Evolutionary conservation across 2,888 invertebrate species (phyloP).

Genomic region (Hydroisotoma schaefferi): DNA sequence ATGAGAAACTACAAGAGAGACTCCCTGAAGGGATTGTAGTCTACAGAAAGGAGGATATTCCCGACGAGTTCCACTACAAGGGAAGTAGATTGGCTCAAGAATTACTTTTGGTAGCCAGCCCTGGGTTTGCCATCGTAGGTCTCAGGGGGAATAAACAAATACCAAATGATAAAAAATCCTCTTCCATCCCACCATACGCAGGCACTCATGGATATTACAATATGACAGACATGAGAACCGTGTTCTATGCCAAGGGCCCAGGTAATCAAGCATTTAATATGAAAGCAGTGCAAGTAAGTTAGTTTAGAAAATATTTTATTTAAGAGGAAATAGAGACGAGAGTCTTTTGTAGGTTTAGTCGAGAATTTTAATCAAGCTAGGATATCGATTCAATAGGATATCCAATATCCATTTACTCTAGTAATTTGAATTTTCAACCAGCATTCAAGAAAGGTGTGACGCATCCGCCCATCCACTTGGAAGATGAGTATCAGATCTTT

Average conservation of each 20-base stretch:
- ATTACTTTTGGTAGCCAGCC: slow-evolving; percentile 53
- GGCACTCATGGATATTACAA: slow-evolving; percentile 49
- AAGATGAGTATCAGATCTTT: slow-evolving; percentile 56
- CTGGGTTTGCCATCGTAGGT: slow-evolving; percentile 50
- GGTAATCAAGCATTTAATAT: slow-evolving; percentile 40
- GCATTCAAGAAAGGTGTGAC: slow-evolving; percentile 51
- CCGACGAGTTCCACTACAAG: slow-evolving; percentile 54
- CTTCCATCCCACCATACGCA: slow-evolving; percentile 25
- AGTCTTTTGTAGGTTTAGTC: too few relatives aligned
- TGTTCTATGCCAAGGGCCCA: slow-evolving; percentile 50
- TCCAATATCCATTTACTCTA: slow-evolving; percentile 28
- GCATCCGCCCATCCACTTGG: slow-evolving; percentile 52
- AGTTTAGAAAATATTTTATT: background rate
- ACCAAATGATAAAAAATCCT: slow-evolving; percentile 28
- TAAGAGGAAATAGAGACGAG: too few relatives aligned
- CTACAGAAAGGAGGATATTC: slow-evolving; percentile 53
- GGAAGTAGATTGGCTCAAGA: slow-evolving; percentile 52
- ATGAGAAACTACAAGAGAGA: too few relatives aligned
- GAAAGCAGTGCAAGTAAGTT: background rate
- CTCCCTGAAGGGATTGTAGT: slow-evolving; percentile 49
- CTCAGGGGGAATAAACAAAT: slow-evolving; percentile 32
- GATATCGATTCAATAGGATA: too few relatives aligned
- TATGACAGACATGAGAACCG: slow-evolving; percentile 49
- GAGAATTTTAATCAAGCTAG: too few relatives aligned
- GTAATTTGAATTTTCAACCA: slow-evolving; percentile 36